Conservation (phyloP, 2,888 invertebrate genomes). For the Congeria kusceri region DNA sequence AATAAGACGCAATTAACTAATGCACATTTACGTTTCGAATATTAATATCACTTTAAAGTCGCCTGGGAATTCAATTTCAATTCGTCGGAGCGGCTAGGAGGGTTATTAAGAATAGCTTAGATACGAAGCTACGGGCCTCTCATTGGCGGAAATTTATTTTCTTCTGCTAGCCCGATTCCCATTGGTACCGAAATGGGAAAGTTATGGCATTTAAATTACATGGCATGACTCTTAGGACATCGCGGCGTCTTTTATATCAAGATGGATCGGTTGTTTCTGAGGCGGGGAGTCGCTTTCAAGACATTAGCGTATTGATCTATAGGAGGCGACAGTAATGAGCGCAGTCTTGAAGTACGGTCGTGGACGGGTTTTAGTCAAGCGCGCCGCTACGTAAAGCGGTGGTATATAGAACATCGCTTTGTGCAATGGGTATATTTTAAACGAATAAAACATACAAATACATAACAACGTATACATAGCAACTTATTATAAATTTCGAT, state of each 20-base stretch:
- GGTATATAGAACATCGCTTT: too few relatives aligned
- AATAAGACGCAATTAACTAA: slow-evolving; percentile 77
- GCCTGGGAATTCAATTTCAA: slow-evolving; percentile 70
- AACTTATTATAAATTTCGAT: too few relatives aligned
- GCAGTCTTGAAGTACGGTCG: too few relatives aligned
- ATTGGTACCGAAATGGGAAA: slow-evolving; percentile 23
- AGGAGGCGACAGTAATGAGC: background rate
- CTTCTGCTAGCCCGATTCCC: slow-evolving; percentile 47
- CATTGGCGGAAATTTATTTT: slow-evolving; percentile 61
- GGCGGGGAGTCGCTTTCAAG: background rate
- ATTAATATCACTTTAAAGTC: slow-evolving; percentile 75
- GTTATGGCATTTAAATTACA: slow-evolving; percentile 55
- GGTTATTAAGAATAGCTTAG: slow-evolving; percentile 61
- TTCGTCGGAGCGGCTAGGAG: slow-evolving; percentile 64
- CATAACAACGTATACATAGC: too few relatives aligned
- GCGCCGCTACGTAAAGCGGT: too few relatives aligned
- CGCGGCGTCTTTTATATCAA: slow-evolving; percentile 46
- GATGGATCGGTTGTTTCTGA: slow-evolving; percentile 5
- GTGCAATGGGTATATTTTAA: too few relatives aligned
- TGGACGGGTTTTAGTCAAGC: too few relatives aligned
- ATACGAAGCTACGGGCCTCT: slow-evolving; percentile 45
- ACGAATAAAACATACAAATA: too few relatives aligned
- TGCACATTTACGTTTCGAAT: slow-evolving; percentile 76
- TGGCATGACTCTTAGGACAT: slow-evolving; percentile 65
- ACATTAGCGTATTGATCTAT: background rate